Evolutionary conservation across 1,140 invertebrate species (phyloP), one percentile per base, ranked within the genome.

Genomic region (Hermetia illucens): DNA sequence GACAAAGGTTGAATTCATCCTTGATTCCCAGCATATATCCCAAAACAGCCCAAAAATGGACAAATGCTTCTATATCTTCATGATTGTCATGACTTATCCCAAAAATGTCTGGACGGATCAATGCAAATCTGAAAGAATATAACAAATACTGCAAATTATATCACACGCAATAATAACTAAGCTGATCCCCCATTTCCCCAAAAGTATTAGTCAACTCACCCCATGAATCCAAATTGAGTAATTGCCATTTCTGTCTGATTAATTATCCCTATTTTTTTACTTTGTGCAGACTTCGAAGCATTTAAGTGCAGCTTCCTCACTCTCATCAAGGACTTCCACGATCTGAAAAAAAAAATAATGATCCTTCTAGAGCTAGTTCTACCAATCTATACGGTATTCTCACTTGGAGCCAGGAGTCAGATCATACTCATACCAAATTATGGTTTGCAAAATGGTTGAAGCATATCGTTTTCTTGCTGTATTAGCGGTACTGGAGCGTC

Each of bases 161-260:
- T 35, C 15, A 5, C 5, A 19, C 17, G 21, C 12, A 35, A 13
- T 35, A 13, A 8, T 10, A 10, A 10, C 8, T 16, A 16, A 33
- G 6, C 16, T 8, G 31, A 10, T 33, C 16, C 8, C 9, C 9
- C 31, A 9, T 33, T 33, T 33, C 9, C 16, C 8, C 31, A 33
- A 33, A 6, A 8, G 12, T 6, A 9, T 35, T 18, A 17, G 10
- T 19, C 6, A 19, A 18, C 8, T 21, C 27, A 39, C 2, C 84
- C 85, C 39, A 89, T 72, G 49, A 92, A 90, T 9, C 79, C 80
- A 47, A 82, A 85, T 51, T 79, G 78, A 0, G 86, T 84, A 0
- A 87, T 47, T 0, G 74, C 73, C 72, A 90, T 74, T 43, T 88
- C 83, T 38, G 73, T 64, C 57, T 91, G 86, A 2, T 69, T 72